Evolutionary conservation across 2,113 vertebrate species (phyloP).

Genomic region (Laterallus jamaicensis): DNA sequence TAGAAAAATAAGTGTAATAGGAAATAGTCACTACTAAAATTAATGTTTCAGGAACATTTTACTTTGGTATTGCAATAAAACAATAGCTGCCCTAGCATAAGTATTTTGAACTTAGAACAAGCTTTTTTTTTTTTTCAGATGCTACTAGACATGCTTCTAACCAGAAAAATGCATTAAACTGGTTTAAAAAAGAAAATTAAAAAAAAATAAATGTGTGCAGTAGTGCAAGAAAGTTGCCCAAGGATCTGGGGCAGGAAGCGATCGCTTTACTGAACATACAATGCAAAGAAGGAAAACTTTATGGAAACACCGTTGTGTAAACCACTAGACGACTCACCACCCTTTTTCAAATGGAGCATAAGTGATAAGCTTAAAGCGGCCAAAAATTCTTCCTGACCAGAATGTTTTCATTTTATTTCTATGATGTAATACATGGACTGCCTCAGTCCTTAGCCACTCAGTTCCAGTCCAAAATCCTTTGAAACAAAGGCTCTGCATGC

Average conservation of each 20-base stretch:
- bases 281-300: neutral
- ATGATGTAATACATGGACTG: neutral
- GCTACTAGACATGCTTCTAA: neutral
- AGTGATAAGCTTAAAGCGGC: neutral
- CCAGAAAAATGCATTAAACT: neutral
- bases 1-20: neutral
- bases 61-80: neutral
- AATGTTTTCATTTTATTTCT: neutral
- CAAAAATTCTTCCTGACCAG: neutral
- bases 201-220: neutral
- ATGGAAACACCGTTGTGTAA: neutral
- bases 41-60: neutral
- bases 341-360: neutral
- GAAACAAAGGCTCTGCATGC: neutral
- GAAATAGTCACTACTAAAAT: neutral
- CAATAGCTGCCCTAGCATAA: neutral
- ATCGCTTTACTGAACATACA: neutral
- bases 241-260: neutral
- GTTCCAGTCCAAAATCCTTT: neutral
- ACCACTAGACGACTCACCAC: neutral
- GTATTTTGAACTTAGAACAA: neutral
- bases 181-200: neutral
- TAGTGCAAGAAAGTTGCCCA: neutral
- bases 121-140: neutral
- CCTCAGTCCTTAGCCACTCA: neutral